Percentiles rank a stretch among this genome's conserved stretches.
Evolutionary conservation across 2,797 vertebrate genomes (phyloP).

Genomic region (Oreortyx pictus): DNA sequence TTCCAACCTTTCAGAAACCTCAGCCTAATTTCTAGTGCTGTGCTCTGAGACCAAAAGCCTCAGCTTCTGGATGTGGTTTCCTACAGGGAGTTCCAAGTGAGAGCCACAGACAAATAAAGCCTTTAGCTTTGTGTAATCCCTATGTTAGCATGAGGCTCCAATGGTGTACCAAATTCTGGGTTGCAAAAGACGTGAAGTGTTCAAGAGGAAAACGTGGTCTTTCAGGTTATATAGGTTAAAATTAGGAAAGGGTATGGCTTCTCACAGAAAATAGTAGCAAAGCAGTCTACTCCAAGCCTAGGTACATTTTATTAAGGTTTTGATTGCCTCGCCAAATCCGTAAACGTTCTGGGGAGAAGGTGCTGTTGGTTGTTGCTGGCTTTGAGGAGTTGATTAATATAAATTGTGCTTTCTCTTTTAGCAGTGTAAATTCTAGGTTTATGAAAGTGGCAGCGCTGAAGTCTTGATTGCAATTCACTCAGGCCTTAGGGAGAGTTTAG

Average conservation of each 20-base stretch:
- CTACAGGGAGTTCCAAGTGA: background rate
- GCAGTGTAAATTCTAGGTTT: constrained; percentile 56
- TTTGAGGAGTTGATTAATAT: background rate
- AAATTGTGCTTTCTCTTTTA: constrained; percentile 47
- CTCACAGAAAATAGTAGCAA: background rate
- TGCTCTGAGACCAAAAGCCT: background rate
- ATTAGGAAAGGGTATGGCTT: background rate
- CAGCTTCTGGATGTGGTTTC: background rate
- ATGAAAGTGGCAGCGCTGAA: constrained; percentile 21
- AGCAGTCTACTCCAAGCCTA: background rate
- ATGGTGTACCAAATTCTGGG: background rate
- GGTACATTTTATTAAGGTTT: background rate
- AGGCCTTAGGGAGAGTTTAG: constrained; percentile 57
- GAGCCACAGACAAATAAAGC: background rate
- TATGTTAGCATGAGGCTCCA: rapidly evolving
- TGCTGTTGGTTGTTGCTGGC: background rate
- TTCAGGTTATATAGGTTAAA: background rate
- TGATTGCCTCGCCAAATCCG: background rate
- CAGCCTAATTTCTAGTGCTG: background rate
- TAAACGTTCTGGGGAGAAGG: background rate
- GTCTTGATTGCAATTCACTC: constrained; percentile 40
- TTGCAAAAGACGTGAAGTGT: background rate
- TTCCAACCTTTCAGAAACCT: background rate
- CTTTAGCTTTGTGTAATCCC: rapidly evolving
- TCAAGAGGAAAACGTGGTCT: background rate